Evolutionary conservation across 2,113 vertebrate species (phyloP).

Genomic region (Baryphthengus martii): DNA sequence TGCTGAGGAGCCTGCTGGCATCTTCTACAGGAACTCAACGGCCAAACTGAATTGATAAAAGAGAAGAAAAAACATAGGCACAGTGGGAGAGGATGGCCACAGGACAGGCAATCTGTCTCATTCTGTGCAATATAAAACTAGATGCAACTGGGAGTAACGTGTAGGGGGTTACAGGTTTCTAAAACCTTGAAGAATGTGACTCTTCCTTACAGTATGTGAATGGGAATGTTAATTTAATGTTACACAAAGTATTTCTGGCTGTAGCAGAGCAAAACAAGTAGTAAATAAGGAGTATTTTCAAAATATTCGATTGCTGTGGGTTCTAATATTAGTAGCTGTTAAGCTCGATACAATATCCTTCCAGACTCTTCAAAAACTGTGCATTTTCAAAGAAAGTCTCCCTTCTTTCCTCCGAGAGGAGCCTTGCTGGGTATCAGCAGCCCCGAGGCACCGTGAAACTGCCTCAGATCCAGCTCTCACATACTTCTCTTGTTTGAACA

Average conservation of each 20-base stretch:
- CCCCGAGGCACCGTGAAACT: neutral
- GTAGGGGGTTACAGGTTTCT: neutral
- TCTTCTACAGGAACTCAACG: neutral
- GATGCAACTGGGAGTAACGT: neutral
- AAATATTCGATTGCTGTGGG: neutral
- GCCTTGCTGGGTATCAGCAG: neutral
- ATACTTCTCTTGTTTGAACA: neutral
- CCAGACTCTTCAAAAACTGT: neutral
- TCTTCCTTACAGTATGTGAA: neutral
- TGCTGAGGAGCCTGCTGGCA: neutral
- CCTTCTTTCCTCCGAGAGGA: neutral
- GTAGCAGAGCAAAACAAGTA: neutral
- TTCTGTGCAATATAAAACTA: neutral
- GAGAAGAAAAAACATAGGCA: neutral
- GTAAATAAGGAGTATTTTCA: neutral
- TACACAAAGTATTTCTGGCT: neutral
- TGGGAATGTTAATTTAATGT: neutral
- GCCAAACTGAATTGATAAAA: neutral
- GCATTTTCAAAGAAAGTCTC: neutral
- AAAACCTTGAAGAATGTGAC: neutral
- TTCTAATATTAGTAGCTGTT: neutral
- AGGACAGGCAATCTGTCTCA: neutral
- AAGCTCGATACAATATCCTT: neutral
- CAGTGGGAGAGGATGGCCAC: neutral
- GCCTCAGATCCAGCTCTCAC: neutral